A percentile compares a stretch with the other conserved stretches of the same genome.
These are phyloP conservation scores for Triops cancriformis DNA, from an alignment of 1,140 invertebrate species.

Conservation along the genomic window DNA sequence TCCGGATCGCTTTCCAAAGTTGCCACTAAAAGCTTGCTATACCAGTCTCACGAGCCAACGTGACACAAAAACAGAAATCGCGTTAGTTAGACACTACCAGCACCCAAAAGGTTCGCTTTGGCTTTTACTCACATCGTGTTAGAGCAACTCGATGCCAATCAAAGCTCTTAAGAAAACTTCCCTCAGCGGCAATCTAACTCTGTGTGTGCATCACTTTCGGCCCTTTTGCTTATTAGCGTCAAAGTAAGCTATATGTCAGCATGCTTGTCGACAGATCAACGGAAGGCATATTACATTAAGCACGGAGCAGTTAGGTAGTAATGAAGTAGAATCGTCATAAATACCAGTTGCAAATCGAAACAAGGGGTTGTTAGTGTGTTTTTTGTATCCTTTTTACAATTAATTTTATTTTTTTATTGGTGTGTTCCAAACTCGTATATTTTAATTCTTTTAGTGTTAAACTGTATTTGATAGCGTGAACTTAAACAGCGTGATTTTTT, in stretches of 20 bases:
- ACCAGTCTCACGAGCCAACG: not conserved
- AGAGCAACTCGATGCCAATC: constrained; percentile 8
- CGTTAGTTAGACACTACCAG: not conserved
- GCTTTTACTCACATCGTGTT: constrained; percentile 11
- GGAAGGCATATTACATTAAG: not conserved
- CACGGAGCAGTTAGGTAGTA: not conserved
- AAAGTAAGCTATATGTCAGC: not conserved
- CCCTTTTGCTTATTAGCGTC: not conserved
- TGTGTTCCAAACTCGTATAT: too few species aligned
- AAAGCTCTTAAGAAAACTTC: not conserved
- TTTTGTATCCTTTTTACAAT: too few species aligned
- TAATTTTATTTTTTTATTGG: too few species aligned
- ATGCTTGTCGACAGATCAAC: not conserved
- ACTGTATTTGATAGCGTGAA: too few species aligned
- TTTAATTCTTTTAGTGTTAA: too few species aligned
- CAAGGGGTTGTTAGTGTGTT: too few species aligned
- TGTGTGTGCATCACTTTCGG: not conserved
- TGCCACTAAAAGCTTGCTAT: constrained; percentile 10
- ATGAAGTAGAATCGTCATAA: too few species aligned
- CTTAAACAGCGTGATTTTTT: too few species aligned
- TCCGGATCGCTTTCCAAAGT: constrained; percentile 9
- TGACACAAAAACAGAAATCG: not conserved
- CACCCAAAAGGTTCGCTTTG: not conserved
- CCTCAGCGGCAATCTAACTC: not conserved
- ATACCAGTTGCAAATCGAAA: too few species aligned